phyloP scores from a whole-genome alignment of 2,888 invertebrate genomes.

The Xestia sexstrigata region DNA sequence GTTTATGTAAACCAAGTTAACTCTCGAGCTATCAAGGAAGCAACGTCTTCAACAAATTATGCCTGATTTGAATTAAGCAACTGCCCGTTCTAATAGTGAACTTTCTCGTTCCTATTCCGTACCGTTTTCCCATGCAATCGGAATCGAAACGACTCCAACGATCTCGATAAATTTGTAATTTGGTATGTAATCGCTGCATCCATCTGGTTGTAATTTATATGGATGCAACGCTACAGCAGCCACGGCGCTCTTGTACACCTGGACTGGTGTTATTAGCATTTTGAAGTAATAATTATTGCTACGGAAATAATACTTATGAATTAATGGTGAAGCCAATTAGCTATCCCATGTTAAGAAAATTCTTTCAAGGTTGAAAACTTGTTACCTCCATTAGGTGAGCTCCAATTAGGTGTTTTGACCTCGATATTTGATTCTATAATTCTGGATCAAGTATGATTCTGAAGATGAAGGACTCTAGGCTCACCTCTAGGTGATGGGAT shows the following conservation, averaged over 20 bases:
- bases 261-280: constrained; percentile 10
- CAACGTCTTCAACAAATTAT: constrained; percentile 51
- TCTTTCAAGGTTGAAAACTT: neutral
- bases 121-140: constrained; percentile 75
- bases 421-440: neutral
- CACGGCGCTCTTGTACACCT: constrained; percentile 30
- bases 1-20: constrained; percentile 21
- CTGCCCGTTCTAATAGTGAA: constrained; percentile 63
- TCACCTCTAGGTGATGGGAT: too few relatives aligned
- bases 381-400: too few relatives aligned
- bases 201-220: constrained; percentile 76
- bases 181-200: constrained; percentile 77
- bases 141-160: constrained; percentile 73
- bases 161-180: constrained; percentile 81
- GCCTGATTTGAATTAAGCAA: constrained; percentile 58
- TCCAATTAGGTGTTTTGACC: neutral
- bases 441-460: neutral
- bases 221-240: constrained; percentile 47
- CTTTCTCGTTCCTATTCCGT: constrained; percentile 72
- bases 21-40: constrained; percentile 31
- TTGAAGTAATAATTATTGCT: constrained; percentile 17
- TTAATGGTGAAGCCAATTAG: neutral
- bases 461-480: neutral
- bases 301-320: neutral
- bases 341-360: neutral